Evolutionary conservation across 2,888 invertebrate genomes (phyloP).

Genomic region (Lasioglossum villosulum): DNA sequence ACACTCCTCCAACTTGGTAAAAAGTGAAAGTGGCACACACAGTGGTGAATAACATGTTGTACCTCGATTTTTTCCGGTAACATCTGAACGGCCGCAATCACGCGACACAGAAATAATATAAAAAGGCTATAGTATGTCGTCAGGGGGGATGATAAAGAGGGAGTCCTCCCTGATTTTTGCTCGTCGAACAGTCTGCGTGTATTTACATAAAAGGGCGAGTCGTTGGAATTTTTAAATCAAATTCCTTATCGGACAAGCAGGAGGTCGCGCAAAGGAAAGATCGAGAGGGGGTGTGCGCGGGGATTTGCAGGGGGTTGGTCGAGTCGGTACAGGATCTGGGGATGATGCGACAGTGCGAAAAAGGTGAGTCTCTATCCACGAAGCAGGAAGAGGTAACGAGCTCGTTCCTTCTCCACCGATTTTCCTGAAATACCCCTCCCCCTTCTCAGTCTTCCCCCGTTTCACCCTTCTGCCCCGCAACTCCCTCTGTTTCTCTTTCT

Average conservation of each 20-base stretch:
- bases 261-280: conserved; percentile 63
- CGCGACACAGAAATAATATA: conserved; percentile 10
- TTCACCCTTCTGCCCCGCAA: background rate
- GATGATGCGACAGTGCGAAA: conserved; percentile 60
- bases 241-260: conserved; percentile 80
- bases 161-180: conserved; percentile 67
- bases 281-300: conserved; percentile 23
- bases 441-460: conserved; percentile 36
- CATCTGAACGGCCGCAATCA: background rate
- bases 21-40: background rate
- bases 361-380: conserved; percentile 71
- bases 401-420: conserved; percentile 70
- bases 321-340: conserved; percentile 37
- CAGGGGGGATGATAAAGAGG: conserved; percentile 24
- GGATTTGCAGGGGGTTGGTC: background rate
- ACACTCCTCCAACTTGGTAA: background rate
- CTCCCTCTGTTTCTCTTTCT: conserved; percentile 13
- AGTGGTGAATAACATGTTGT: background rate
- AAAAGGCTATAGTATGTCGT: background rate
- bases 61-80: background rate
- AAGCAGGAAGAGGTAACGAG: conserved; percentile 66
- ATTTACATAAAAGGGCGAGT: conserved; percentile 80
- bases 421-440: conserved; percentile 56
- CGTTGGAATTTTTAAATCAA: conserved; percentile 82
- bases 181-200: conserved; percentile 75